Evolutionary conservation across 37 sponge, comb jelly and placozoan species (phyloP).

Genomic region (Diacarnus erythraeanus): DNA sequence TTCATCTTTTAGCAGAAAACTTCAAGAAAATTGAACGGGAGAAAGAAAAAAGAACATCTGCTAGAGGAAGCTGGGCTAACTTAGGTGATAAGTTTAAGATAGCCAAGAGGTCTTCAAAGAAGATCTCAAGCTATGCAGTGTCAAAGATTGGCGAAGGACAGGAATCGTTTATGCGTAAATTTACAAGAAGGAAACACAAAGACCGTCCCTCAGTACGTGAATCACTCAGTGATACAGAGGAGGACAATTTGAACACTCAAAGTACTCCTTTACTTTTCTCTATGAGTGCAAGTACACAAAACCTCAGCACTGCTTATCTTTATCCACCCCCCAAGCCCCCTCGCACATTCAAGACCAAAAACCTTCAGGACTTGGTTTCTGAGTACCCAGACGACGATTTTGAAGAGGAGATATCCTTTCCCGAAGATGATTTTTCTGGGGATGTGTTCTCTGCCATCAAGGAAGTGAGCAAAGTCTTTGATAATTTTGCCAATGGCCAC

Average conservation of each 20-base stretch:
- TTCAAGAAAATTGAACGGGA: constrained; percentile 36
- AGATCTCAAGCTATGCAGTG: constrained; percentile 6
- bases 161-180: not conserved
- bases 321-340: constrained; percentile 54
- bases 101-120: constrained; percentile 7
- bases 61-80: constrained; percentile 11
- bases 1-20: constrained; percentile 45
- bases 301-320: not conserved
- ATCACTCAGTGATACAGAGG: constrained; percentile 42
- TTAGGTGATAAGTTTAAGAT: constrained; percentile 16
- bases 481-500: constrained; percentile 10
- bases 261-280: constrained; percentile 22
- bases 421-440: constrained; percentile 16
- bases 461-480: constrained; percentile 12
- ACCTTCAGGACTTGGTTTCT: not conserved
- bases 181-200: not conserved
- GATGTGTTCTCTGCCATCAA: constrained; percentile 44
- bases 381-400: not conserved
- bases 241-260: not conserved
- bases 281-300: constrained; percentile 5
- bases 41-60: constrained; percentile 1
- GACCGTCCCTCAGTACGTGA: not conserved
- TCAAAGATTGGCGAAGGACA: constrained; percentile 5
- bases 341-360: constrained; percentile 36
- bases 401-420: not conserved